A percentile compares a stretch with the other conserved stretches of the same genome.
Evolutionary conservation across 2,888 invertebrate species (phyloP).

Genomic region (Temnothorax rugatulus): DNA sequence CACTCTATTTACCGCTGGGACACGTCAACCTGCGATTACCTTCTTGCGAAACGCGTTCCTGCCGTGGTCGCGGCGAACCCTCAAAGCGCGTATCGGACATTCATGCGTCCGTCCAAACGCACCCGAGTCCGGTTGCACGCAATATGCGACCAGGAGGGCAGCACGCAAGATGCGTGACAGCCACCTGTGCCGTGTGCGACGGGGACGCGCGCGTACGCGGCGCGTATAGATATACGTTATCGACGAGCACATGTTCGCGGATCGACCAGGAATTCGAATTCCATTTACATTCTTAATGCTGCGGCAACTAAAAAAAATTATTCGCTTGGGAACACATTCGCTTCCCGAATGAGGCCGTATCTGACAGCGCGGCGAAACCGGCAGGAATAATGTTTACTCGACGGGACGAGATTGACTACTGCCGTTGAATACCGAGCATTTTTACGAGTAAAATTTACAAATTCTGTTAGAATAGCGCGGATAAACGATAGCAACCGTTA

Average conservation of each 20-base stretch:
- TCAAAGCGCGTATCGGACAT: conserved; percentile 49
- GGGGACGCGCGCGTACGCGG: neutral
- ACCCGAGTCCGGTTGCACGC: conserved; percentile 41
- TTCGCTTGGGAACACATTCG: neutral
- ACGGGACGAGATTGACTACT: conserved; percentile 48
- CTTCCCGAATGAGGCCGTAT: conserved; percentile 29
- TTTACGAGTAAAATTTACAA: conserved; percentile 41
- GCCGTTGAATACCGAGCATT: conserved; percentile 35
- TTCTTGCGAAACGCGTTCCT: conserved; percentile 63
- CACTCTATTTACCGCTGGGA: conserved; percentile 55
- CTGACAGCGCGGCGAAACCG: conserved; percentile 32
- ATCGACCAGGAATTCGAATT: conserved; percentile 28
- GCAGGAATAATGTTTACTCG: conserved; percentile 44
- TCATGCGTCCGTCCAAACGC: conserved; percentile 45
- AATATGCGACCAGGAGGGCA: conserved; percentile 40
- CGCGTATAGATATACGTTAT: conserved; percentile 22
- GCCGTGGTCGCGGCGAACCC: conserved; percentile 37
- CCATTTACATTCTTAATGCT: conserved; percentile 40
- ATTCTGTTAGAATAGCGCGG: conserved; percentile 15
- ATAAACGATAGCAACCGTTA: conserved; percentile 46
- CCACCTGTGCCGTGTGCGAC: conserved; percentile 50
- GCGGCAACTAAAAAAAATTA: conserved; percentile 30
- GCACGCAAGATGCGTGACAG: conserved; percentile 27
- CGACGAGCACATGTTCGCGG: conserved; percentile 4
- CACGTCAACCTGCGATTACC: conserved; percentile 60